phyloP scores from a whole-genome alignment of 2,113 vertebrate genomes.

The Empidonax alnorum region DNA sequence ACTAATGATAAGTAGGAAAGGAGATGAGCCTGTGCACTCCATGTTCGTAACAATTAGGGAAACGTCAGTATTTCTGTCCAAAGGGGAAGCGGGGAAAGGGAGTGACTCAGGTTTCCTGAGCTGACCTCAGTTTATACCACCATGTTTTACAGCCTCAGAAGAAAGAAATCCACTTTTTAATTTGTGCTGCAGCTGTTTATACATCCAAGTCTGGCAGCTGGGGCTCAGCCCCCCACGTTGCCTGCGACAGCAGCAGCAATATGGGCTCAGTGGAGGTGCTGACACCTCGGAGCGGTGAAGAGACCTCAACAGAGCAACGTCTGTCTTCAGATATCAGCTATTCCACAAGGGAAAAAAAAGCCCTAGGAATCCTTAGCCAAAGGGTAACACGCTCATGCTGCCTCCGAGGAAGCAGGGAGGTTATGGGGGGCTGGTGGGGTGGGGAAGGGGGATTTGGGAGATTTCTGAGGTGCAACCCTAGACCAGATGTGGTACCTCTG shows the following conservation, averaged over 20 bases:
- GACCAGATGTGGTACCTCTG: background rate
- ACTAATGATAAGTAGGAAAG: background rate
- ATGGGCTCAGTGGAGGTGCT: background rate
- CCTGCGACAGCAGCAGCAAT: accelerated
- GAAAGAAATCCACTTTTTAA: background rate
- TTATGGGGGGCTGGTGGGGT: background rate
- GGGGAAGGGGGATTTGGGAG: background rate
- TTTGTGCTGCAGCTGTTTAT: background rate
- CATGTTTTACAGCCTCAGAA: background rate
- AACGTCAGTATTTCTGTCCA: background rate
- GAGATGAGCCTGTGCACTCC: accelerated
- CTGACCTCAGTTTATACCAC: background rate
- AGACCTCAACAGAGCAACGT: background rate
- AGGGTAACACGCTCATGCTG: background rate
- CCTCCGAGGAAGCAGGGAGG: background rate
- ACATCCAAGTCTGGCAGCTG: background rate
- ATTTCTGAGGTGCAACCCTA: accelerated
- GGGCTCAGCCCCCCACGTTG: accelerated
- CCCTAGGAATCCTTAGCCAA: background rate
- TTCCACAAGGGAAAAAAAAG: background rate
- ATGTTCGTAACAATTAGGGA: background rate
- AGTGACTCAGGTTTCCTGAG: background rate
- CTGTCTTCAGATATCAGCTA: background rate
- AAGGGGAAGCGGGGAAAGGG: background rate
- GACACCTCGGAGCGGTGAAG: accelerated